Evolutionary conservation across 2,797 vertebrate species (phyloP).

Genomic region (Peromyscus aztecus): DNA sequence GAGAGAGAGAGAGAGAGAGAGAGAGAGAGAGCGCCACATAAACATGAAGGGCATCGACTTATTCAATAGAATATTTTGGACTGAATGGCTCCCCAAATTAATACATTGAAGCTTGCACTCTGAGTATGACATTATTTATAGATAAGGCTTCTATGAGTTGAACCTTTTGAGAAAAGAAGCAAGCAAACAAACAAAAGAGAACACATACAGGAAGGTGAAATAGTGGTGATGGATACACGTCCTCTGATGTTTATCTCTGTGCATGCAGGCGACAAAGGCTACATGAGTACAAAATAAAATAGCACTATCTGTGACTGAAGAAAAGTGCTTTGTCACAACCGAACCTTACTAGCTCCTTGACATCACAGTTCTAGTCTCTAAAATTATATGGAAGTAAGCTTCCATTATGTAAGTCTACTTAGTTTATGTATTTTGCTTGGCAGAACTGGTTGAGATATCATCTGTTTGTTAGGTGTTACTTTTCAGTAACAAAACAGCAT

Average conservation of each 20-base stretch:
- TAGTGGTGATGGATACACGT: no score
- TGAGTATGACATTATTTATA: no score
- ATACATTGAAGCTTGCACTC: neutral
- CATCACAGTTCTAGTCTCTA: neutral
- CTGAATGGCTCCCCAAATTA: neutral
- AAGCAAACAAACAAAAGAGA: neutral
- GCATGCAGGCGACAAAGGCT: neutral
- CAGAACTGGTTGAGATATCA: neutral
- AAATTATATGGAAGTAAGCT: neutral
- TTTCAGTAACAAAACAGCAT: neutral
- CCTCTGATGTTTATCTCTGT: neutral
- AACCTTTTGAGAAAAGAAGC: neutral
- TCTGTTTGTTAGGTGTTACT: neutral
- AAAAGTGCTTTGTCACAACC: neutral
- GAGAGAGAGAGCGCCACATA: neutral
- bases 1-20: no score
- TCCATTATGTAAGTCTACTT: neutral
- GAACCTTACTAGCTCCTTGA: neutral
- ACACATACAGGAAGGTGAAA: no score
- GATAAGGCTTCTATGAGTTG: neutral
- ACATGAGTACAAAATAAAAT: neutral
- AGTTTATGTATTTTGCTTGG: neutral
- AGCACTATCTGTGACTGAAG: fast-evolving
- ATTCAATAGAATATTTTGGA: neutral
- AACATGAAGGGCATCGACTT: neutral